A percentile compares a stretch with the other conserved stretches of the same genome.
Conservation (phyloP, 1,140 invertebrate species). For the Rhagoletis pomonella region DNA sequence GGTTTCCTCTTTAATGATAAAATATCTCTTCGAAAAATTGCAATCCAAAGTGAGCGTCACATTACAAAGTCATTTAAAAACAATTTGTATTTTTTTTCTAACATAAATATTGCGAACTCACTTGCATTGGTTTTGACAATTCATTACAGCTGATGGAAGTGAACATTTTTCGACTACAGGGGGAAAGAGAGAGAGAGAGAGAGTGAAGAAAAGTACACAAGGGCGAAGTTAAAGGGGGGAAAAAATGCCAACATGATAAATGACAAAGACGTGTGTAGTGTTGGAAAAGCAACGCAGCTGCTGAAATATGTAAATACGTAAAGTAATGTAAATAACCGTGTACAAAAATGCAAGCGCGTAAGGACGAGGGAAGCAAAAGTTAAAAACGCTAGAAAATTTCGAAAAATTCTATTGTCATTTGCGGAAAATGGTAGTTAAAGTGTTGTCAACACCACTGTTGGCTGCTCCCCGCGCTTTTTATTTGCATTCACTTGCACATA, state of each 20-base stretch:
- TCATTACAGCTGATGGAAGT: neutral
- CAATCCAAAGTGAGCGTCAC: conserved; percentile 1
- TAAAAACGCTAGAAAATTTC: too few species aligned
- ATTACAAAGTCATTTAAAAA: conserved; percentile 54
- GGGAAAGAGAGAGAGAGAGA: too few species aligned
- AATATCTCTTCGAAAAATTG: neutral
- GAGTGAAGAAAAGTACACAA: neutral
- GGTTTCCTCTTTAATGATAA: neutral
- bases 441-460: neutral
- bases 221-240: neutral
- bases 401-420: conserved; percentile 14
- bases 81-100: conserved; percentile 42
- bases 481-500: neutral
- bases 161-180: too few species aligned
- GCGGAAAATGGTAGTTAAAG: conserved; percentile 26
- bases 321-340: neutral
- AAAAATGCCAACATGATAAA: conserved; percentile 24
- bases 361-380: neutral
- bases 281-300: neutral
- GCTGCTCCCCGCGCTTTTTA: neutral
- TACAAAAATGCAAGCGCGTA: neutral
- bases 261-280: conserved; percentile 24
- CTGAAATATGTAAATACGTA: neutral
- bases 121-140: neutral
- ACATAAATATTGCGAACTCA: conserved; percentile 28